These are phyloP conservation scores for Anoplolepis gracilipes DNA, from an alignment of 1,140 invertebrate genomes.

Conservation along the genomic window DNA sequence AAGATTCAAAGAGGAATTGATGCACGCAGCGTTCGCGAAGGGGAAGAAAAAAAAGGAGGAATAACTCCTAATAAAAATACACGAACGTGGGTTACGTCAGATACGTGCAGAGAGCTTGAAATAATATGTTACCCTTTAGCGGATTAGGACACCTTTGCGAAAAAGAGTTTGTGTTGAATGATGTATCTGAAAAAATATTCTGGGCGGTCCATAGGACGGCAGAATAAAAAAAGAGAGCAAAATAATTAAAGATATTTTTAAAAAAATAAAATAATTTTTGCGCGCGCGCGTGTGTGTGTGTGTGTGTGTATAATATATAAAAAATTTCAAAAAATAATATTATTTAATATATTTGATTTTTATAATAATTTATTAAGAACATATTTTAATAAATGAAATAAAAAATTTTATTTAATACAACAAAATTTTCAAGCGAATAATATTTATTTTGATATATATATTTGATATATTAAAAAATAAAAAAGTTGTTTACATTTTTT, in stretches of 20 bases:
- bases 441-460: not conserved
- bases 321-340: not conserved
- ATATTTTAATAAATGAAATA: not conserved
- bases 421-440: not conserved
- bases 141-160: constrained; percentile 15
- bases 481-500: not conserved
- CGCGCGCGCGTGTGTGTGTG: no score
- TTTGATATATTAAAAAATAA: not conserved
- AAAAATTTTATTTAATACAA: not conserved
- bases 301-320: not conserved
- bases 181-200: not conserved
- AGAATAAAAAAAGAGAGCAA: not conserved
- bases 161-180: not conserved
- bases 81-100: constrained; percentile 27
- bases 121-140: constrained; percentile 34
- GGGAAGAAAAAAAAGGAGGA: constrained; percentile 41
- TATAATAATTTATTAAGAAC: not conserved
- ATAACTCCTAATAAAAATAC: constrained; percentile 73
- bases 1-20: constrained; percentile 49
- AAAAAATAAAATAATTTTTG: not conserved
- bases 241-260: not conserved
- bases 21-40: constrained; percentile 5
- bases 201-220: not conserved
- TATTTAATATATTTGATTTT: not conserved
- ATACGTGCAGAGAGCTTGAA: constrained; percentile 30